A percentile compares a stretch with the other conserved stretches of the same genome.
Evolutionary conservation across 2,888 invertebrate genomes (phyloP).

Genomic region (Dynastes tityus): DNA sequence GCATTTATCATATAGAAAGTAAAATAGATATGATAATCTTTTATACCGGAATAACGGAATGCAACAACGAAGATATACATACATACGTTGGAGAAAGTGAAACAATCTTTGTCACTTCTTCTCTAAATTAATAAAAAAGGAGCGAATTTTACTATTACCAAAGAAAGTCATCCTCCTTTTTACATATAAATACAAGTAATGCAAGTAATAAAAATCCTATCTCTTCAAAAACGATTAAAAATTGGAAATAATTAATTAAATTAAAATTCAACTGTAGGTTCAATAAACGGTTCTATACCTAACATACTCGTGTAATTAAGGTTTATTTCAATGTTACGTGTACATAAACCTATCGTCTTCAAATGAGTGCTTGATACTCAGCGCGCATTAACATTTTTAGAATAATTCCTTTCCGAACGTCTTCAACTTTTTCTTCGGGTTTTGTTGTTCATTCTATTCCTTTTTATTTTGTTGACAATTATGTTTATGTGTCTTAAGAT

Average conservation of each 20-base stretch:
- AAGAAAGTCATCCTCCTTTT: no score
- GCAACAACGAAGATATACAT: no score
- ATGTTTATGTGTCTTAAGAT: constrained; percentile 62
- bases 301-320: background rate
- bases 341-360: background rate
- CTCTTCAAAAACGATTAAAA: background rate
- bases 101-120: no score
- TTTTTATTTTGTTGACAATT: constrained; percentile 58
- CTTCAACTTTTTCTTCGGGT: constrained; percentile 18
- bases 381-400: constrained; percentile 43
- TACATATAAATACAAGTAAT: no score
- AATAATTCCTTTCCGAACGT: constrained; percentile 39
- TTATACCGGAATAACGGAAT: no score
- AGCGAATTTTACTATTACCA: no score
- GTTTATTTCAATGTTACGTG: constrained; percentile 6
- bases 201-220: no score
- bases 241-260: constrained; percentile 19
- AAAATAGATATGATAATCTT: no score
- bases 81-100: no score
- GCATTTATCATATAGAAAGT: no score
- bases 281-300: background rate
- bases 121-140: no score
- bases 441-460: constrained; percentile 40
- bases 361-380: constrained; percentile 1
- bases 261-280: background rate